phyloP scores from a whole-genome alignment of 2,888 invertebrate species.

The Pterostichus niger region DNA sequence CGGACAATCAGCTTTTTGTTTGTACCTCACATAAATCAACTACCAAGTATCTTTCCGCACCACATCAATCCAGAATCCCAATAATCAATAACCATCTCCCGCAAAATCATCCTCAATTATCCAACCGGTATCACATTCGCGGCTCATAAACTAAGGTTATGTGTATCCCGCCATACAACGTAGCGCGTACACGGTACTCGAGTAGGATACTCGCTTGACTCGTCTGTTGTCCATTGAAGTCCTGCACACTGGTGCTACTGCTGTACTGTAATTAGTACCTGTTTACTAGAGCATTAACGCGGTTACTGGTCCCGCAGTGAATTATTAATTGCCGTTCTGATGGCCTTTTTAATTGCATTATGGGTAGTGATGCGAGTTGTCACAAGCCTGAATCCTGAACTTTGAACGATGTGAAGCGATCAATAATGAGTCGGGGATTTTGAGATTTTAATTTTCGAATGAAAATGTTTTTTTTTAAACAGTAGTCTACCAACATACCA shows the following conservation, averaged over 20 bases:
- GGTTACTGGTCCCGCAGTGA: constrained; percentile 36
- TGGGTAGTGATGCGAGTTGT: constrained; percentile 29
- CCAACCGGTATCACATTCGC: neutral
- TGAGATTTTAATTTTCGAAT: neutral
- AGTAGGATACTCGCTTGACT: neutral
- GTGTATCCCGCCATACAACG: neutral
- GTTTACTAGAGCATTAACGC: constrained; percentile 57
- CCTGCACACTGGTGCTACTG: neutral
- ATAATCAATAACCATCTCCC: neutral
- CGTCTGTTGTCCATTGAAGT: neutral
- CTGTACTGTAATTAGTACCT: constrained; percentile 36
- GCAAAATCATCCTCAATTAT: constrained; percentile 4
- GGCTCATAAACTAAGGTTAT: constrained; percentile 37
- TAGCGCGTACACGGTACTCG: neutral
- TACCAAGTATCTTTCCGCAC: neutral
- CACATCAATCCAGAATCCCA: neutral
- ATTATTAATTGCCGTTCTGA: constrained; percentile 64
- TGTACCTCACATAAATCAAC: too few species aligned
- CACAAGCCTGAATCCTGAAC: constrained; percentile 11
- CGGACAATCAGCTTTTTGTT: too few species aligned
- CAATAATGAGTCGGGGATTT: neutral
- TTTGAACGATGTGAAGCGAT: neutral
- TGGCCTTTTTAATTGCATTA: constrained; percentile 66
- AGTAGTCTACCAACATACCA: too few species aligned
- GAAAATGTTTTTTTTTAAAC: too few species aligned